These are phyloP conservation scores for Pachyuromys duprasi DNA, from an alignment of 2,797 vertebrate species.

Conservation along the genomic window DNA sequence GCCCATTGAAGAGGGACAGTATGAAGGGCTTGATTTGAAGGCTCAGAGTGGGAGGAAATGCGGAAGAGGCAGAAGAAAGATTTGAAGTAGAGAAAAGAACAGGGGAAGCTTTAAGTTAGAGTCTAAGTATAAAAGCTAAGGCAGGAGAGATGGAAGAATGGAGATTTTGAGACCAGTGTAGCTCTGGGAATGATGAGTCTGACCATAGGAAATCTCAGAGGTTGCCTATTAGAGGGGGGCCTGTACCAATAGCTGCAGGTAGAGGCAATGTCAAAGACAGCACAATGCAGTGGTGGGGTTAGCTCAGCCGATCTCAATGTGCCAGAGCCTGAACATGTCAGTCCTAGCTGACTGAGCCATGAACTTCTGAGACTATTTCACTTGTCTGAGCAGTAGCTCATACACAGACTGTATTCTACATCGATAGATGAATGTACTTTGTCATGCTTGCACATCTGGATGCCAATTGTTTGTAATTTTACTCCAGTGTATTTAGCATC, in stretches of 20 bases:
- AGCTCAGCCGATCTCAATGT: accelerated
- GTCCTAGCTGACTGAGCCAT: background rate
- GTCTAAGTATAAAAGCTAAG: too few relatives aligned
- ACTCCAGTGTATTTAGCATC: background rate
- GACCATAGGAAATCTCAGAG: too few relatives aligned
- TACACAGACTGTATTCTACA: too few relatives aligned
- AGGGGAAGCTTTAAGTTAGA: too few relatives aligned
- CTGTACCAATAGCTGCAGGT: too few relatives aligned
- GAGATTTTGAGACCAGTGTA: background rate
- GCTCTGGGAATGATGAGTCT: background rate
- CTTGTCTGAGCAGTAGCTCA: background rate
- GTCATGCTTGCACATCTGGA: background rate
- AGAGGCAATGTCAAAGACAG: background rate
- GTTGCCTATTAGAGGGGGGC: background rate
- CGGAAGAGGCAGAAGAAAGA: background rate
- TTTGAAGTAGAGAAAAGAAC: background rate
- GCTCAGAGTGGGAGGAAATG: background rate
- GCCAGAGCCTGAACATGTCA: too few relatives aligned
- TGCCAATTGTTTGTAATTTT: background rate
- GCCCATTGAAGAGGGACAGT: background rate
- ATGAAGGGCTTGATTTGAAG: background rate
- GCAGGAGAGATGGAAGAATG: background rate
- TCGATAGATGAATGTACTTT: background rate
- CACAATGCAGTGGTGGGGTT: too few relatives aligned
- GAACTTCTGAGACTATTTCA: background rate